These are phyloP conservation scores for Scylla paramamosain DNA, from an alignment of 1,140 invertebrate genomes.

Conservation along the genomic window DNA sequence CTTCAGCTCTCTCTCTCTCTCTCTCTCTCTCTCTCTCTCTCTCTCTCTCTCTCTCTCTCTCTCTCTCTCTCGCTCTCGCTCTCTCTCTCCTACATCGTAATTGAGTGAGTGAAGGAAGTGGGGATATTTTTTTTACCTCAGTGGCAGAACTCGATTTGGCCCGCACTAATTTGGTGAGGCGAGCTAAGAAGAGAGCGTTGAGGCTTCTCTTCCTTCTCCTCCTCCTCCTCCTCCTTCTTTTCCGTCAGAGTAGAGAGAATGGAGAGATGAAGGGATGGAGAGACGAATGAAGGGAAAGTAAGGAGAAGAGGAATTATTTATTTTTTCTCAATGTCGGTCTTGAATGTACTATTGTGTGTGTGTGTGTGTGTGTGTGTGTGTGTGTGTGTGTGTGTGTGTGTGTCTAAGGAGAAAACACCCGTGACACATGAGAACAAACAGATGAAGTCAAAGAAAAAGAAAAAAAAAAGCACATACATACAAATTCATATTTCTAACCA, in stretches of 20 bases:
- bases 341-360: background rate
- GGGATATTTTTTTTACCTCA: background rate
- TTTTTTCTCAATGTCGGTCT: background rate
- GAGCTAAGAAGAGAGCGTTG: conserved; percentile 5
- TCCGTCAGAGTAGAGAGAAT: background rate
- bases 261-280: background rate
- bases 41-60: background rate
- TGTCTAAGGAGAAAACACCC: no score
- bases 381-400: no score
- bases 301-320: background rate
- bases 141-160: background rate
- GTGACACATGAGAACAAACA: no score
- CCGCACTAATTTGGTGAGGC: background rate
- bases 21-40: conserved; percentile 18
- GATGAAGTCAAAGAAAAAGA: no score
- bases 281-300: background rate
- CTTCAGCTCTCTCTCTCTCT: no score
- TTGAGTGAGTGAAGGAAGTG: background rate
- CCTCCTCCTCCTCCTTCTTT: no score
- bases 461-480: no score
- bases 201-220: background rate
- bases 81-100: background rate
- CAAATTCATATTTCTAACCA: no score
- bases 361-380: no score
- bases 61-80: background rate